These are phyloP conservation scores for Acinonyx jubatus DNA, from an alignment of 2,113 vertebrate species.

Conservation along the genomic window DNA sequence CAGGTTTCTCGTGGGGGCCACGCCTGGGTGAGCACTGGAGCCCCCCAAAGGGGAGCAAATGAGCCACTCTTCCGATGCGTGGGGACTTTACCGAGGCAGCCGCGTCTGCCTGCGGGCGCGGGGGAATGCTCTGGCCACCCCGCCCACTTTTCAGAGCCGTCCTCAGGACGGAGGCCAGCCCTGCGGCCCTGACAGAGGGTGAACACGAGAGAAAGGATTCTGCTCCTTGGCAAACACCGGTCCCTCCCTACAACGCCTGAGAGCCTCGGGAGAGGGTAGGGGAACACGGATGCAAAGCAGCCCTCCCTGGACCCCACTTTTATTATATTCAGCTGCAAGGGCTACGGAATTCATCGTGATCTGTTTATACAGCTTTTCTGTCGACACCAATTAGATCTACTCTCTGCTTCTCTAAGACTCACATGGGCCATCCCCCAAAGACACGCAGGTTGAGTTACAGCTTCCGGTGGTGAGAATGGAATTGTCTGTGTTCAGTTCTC, in stretches of 20 bases:
- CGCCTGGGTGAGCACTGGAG: background rate
- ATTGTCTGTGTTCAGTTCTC: background rate
- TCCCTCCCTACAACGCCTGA: background rate
- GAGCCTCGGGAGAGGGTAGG: background rate
- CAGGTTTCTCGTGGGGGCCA: background rate
- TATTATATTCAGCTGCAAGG: background rate
- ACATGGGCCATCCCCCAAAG: background rate
- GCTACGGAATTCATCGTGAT: background rate
- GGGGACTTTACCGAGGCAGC: slow-evolving; percentile 64
- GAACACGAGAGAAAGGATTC: background rate
- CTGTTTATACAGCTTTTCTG: slow-evolving; percentile 33
- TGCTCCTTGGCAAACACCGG: background rate
- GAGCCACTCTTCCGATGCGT: background rate
- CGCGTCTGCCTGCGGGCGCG: background rate
- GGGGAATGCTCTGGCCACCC: background rate
- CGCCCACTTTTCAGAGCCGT: slow-evolving; percentile 13
- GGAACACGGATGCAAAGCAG: background rate
- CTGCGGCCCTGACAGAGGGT: background rate
- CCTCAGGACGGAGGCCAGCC: background rate
- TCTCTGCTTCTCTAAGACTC: background rate
- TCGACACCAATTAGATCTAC: background rate
- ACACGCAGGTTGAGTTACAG: background rate
- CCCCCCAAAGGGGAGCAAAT: background rate
- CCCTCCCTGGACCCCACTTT: background rate
- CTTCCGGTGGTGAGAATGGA: background rate